Percentiles rank a stretch among this genome's conserved stretches.
Conservation (phyloP, 2,113 vertebrate species). For the Ictalurus punctatus region DNA sequence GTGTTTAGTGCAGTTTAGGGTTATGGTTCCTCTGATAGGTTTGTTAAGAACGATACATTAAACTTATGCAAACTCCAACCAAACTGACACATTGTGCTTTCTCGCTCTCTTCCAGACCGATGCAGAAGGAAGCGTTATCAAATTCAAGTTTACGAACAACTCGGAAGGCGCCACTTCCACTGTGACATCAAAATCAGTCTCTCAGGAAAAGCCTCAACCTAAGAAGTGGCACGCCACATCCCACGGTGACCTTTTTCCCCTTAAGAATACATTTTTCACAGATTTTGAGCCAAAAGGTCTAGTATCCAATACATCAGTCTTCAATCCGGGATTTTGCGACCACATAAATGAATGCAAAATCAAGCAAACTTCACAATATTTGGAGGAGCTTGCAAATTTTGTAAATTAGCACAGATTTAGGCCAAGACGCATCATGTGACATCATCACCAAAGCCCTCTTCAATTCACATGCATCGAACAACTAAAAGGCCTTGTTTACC, state of each 20-base stretch:
- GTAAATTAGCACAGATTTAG: no score
- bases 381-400: no score
- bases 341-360: no score
- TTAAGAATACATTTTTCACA: not conserved
- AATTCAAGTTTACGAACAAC: conserved; percentile 43
- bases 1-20: not conserved
- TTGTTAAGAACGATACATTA: not conserved
- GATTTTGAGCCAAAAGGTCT: not conserved
- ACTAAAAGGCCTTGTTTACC: no score
- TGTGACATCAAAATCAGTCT: not conserved
- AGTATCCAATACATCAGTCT: not conserved
- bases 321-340: no score
- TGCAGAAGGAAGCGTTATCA: conserved; percentile 34
- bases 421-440: no score
- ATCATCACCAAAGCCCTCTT: no score
- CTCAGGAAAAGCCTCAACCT: conserved; percentile 12
- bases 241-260: conserved; percentile 33
- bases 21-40: not conserved
- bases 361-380: no score
- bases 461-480: no score
- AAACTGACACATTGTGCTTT: not conserved
- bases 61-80: not conserved
- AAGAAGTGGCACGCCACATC: conserved; percentile 34
- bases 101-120: conserved; percentile 27
- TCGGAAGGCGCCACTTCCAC: not conserved